Base-by-base conservation (phyloP, 2,888 invertebrate species). In the Anagyrus pseudococci region DNA sequence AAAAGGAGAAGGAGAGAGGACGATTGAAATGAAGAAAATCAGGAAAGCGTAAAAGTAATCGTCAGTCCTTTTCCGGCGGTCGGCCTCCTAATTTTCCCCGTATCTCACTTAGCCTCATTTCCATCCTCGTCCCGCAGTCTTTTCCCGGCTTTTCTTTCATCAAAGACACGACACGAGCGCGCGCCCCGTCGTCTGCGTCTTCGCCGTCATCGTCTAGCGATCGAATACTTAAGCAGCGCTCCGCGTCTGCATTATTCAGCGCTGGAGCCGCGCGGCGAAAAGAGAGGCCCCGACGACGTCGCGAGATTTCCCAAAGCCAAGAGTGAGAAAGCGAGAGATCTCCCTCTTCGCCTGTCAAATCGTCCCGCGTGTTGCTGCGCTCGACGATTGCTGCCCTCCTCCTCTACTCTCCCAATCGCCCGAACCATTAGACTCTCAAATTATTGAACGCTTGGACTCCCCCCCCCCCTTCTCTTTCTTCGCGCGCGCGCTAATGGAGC, bases 401-500 rank as follows among this genome's bases (percentile, higher is more conserved):
- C n/a, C n/a, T n/a, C n/a, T n/a, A n/a, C n/a, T n/a, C n/a, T n/a
- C n/a, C n/a, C n/a, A n/a, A n/a, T n/a, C n/a, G n/a, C n/a, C n/a
- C n/a, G n/a, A n/a, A n/a, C 29, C 75, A 80, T 78, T 79, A 78
- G 78, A 79, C 77, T 80, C 73, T 69, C 79, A 79, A 80, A 78
- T 79, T 76, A 78, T 78, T 76, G 75, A 77, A 75, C n/a, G n/a
- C n/a, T n/a, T n/a, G n/a, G n/a, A n/a, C n/a, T n/a, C n/a, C n/a
- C n/a, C n/a, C n/a, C n/a, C n/a, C n/a, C n/a, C n/a, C n/a, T n/a
- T n/a, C n/a, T n/a, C n/a, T n/a, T n/a, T n/a, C n/a, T n/a, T n/a
- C n/a, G n/a, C n/a, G n/a, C n/a, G n/a, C n/a, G n/a, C n/a, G 70
- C 68, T 72, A 72, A 72, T 73, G 71, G 70, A 68, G 66, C 15